Conservation (phyloP, 2,113 vertebrate genomes). For the Melanostigma gelatinosum region DNA sequence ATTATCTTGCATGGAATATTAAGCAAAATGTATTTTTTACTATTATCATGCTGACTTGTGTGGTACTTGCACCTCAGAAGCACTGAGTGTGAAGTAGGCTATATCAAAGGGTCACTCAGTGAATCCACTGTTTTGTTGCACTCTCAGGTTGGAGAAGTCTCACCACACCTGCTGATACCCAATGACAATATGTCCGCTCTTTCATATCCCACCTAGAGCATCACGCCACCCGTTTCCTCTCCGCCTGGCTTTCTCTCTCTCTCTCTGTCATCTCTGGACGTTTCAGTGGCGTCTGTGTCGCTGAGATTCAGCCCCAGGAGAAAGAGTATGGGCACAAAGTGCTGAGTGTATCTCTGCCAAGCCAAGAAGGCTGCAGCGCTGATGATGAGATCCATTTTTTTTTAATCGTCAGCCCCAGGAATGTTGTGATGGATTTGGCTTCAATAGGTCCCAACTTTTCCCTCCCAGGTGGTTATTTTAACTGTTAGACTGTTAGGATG, state of each 20-base stretch:
- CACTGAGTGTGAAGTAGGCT: background rate
- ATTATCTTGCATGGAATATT: background rate
- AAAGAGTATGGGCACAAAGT: constrained; percentile 22
- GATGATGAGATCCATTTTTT: constrained; percentile 21
- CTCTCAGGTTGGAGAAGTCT: constrained; percentile 14
- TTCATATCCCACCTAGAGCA: constrained; percentile 21
- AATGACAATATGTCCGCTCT: constrained; percentile 14
- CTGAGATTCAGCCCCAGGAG: constrained; percentile 25
- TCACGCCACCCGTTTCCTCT: constrained; percentile 4
- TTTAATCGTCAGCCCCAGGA: constrained; percentile 17
- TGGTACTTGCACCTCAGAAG: background rate
- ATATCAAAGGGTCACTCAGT: background rate
- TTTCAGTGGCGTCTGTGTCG: constrained; percentile 12
- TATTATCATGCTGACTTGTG: too few species aligned
- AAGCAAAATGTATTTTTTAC: background rate
- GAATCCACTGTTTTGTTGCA: constrained; percentile 2
- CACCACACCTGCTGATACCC: background rate
- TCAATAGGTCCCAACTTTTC: constrained; percentile 19
- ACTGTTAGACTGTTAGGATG: constrained; percentile 16
- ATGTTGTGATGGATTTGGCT: constrained; percentile 22
- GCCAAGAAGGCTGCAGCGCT: constrained; percentile 4
- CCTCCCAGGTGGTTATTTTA: constrained; percentile 39
- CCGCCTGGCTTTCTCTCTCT: background rate
- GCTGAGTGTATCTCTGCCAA: constrained; percentile 44
- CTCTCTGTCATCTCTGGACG: constrained; percentile 7